These are phyloP conservation scores for Euphysa ruthae DNA, from an alignment of 30 jellyfish, hydroid and myxozoan species.

Conservation along the genomic window DNA sequence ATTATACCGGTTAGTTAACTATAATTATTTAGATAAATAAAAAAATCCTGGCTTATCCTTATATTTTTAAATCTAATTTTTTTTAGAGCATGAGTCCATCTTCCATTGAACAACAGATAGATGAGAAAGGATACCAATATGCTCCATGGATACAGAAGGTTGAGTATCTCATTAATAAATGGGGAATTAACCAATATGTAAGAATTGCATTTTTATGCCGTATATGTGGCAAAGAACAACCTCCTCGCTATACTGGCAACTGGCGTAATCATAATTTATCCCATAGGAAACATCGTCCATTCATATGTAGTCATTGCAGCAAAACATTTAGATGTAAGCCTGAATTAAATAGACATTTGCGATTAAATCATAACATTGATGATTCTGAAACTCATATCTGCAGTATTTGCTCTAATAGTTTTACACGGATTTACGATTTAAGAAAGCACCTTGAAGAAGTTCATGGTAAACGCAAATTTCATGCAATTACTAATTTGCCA, in stretches of 20 bases:
- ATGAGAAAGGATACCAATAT: no score
- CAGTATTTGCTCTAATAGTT: background rate
- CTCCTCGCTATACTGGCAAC: constrained; percentile 18
- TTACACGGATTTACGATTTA: constrained; percentile 7
- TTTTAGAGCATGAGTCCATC: no score
- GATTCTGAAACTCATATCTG: background rate
- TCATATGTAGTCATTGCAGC: constrained; percentile 3
- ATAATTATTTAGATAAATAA: no score
- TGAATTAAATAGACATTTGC: constrained; percentile 8
- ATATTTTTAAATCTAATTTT: no score
- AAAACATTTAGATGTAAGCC: constrained; percentile 8
- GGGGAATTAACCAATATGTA: constrained; percentile 34
- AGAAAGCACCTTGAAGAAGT: no score
- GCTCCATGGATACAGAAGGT: constrained; percentile 31
- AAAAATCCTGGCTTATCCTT: no score
- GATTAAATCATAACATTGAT: background rate
- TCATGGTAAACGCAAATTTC: no score
- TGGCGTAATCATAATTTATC: constrained; percentile 31
- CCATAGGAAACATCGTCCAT: constrained; percentile 13
- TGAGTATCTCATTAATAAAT: constrained; percentile 14
- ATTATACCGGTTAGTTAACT: no score
- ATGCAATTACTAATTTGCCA: no score
- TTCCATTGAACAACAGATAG: no score
- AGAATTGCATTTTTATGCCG: constrained; percentile 18
- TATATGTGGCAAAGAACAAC: constrained; percentile 27